phyloP scores from a whole-genome alignment of 2,888 invertebrate species.

The Hybos culiciformis region DNA sequence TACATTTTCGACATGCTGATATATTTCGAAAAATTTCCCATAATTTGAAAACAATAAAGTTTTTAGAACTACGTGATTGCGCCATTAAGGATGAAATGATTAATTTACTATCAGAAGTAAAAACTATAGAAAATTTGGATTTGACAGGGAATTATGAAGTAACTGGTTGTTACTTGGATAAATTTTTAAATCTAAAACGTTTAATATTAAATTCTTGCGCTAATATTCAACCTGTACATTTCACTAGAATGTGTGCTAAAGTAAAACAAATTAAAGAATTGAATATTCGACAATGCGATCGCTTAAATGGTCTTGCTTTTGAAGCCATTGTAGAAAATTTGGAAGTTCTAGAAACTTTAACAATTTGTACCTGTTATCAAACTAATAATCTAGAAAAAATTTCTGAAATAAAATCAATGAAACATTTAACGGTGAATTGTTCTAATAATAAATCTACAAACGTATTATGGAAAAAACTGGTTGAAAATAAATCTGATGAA shows the following conservation, averaged over 20 bases:
- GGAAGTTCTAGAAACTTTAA: constrained; percentile 6
- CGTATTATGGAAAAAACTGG: constrained; percentile 3
- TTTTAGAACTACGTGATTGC: constrained; percentile 8
- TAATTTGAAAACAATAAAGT: constrained; percentile 6
- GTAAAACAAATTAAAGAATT: constrained; percentile 8
- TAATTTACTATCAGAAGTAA: not conserved
- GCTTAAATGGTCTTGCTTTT: constrained; percentile 5
- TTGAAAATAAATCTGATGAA: not conserved
- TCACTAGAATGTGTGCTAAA: constrained; percentile 8
- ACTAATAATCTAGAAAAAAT: constrained; percentile 3
- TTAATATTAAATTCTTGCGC: constrained; percentile 11
- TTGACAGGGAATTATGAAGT: constrained; percentile 9
- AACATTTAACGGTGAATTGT: constrained; percentile 6
- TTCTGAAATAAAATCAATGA: constrained; percentile 4
- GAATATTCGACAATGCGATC: constrained; percentile 11
- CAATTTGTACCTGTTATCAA: constrained; percentile 7
- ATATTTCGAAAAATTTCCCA: constrained; percentile 2
- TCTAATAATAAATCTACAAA: not conserved
- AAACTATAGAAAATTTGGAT: constrained; percentile 9
- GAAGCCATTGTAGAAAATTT: constrained; percentile 4
- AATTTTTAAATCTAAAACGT: constrained; percentile 7
- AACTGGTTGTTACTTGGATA: constrained; percentile 10
- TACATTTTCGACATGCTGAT: not conserved
- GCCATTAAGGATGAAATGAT: constrained; percentile 6
- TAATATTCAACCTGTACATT: constrained; percentile 9